Conservation (phyloP, 1,140 invertebrate species). For the Acromyrmex heyeri region DNA sequence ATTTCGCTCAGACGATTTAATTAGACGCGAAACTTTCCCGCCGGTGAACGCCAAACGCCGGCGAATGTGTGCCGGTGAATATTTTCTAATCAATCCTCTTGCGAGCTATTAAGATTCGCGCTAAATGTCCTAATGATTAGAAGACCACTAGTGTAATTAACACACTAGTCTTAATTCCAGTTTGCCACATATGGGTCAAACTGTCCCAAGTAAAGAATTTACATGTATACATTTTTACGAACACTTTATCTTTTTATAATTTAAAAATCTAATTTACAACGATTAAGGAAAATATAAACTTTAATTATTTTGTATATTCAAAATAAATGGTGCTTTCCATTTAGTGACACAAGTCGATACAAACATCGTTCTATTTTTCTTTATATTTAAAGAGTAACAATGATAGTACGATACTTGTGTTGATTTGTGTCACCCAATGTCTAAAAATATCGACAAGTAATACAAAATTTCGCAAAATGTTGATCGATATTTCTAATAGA, state of each 20-base stretch:
- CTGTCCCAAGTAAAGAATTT: too few relatives aligned
- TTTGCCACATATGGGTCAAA: too few relatives aligned
- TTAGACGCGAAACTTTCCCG: conserved; percentile 23
- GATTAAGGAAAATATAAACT: too few relatives aligned
- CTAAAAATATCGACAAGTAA: background rate
- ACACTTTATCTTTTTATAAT: too few relatives aligned
- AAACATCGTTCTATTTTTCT: too few relatives aligned
- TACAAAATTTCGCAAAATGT: background rate
- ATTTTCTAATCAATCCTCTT: conserved; percentile 50
- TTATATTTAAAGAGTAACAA: too few relatives aligned
- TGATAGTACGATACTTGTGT: too few relatives aligned
- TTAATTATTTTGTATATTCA: too few relatives aligned
- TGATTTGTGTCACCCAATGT: background rate
- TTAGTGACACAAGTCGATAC: too few relatives aligned
- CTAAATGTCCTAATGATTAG: background rate
- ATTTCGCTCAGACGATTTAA: conserved; percentile 27
- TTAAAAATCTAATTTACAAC: too few relatives aligned
- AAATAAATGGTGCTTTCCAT: too few relatives aligned
- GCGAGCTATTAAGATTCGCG: conserved; percentile 13
- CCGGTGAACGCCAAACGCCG: background rate
- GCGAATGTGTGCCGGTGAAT: conserved; percentile 38
- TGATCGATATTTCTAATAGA: background rate
- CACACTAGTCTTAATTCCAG: background rate
- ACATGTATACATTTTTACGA: too few relatives aligned
- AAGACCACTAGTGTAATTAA: conserved; percentile 14